These are phyloP conservation scores for Torymus auratus DNA, from an alignment of 2,888 invertebrate genomes.

Conservation along the genomic window DNA sequence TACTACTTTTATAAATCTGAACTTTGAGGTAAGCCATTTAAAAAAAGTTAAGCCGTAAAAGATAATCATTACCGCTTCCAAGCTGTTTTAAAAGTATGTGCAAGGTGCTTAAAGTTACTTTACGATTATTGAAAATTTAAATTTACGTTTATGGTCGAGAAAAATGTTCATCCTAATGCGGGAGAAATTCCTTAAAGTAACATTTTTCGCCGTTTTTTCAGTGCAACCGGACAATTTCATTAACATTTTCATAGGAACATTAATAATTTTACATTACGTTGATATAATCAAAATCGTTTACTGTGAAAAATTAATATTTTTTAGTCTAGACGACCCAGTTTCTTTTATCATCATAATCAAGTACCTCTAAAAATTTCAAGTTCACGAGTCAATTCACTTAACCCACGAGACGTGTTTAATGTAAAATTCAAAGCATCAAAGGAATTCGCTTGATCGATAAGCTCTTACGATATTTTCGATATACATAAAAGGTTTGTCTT, in stretches of 20 bases:
- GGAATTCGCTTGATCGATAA: constrained; percentile 5
- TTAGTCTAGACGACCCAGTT: neutral
- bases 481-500: neutral
- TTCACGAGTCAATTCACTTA: constrained; percentile 1
- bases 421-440: constrained; percentile 10
- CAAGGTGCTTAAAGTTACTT: neutral
- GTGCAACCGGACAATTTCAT: too few species aligned
- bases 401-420: constrained; percentile 3
- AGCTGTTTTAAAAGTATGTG: neutral
- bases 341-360: neutral
- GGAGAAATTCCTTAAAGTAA: too few species aligned
- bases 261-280: too few species aligned
- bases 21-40: too few species aligned
- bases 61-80: neutral
- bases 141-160: too few species aligned
- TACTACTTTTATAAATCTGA: too few species aligned
- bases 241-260: too few species aligned
- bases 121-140: neutral
- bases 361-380: constrained; percentile 3
- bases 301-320: neutral
- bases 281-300: neutral
- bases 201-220: too few species aligned
- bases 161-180: too few species aligned
- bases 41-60: too few species aligned
- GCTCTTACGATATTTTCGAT: neutral